Conservation (phyloP, 2,113 vertebrate species). For the Willisornis vidua region DNA sequence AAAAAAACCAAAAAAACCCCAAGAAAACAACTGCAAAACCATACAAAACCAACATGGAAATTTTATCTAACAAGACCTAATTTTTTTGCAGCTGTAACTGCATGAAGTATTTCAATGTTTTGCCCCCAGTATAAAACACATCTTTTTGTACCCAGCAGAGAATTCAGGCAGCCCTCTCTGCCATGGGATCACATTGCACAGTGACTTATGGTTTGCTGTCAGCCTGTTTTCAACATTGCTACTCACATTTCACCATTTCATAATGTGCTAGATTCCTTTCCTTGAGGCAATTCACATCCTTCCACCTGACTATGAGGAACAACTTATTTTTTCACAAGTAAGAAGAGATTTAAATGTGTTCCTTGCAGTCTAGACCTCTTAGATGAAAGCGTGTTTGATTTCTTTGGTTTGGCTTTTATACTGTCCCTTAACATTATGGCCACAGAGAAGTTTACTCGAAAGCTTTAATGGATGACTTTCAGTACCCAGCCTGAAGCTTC, state of each 20-base stretch:
- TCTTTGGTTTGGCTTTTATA: neutral
- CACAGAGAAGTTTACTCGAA: neutral
- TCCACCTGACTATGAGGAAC: neutral
- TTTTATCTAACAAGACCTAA: neutral
- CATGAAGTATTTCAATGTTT: neutral
- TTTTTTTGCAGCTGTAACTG: neutral
- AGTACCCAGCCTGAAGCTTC: neutral
- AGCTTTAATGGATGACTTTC: neutral
- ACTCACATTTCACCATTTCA: slow-evolving; percentile 7
- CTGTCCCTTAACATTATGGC: neutral
- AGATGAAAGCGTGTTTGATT: neutral
- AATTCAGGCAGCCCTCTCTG: neutral
- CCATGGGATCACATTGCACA: neutral
- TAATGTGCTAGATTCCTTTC: neutral
- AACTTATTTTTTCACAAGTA: neutral
- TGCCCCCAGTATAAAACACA: neutral
- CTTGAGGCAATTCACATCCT: neutral
- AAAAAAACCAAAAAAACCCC: neutral
- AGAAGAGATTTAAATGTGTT: neutral
- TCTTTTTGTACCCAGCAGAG: neutral
- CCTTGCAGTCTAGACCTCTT: neutral
- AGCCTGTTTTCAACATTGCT: neutral
- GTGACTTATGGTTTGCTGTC: neutral
- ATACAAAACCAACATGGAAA: neutral
- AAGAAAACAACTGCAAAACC: neutral